Conservation (phyloP, 2,888 invertebrate species). For the Pinctada fucata region DNA sequence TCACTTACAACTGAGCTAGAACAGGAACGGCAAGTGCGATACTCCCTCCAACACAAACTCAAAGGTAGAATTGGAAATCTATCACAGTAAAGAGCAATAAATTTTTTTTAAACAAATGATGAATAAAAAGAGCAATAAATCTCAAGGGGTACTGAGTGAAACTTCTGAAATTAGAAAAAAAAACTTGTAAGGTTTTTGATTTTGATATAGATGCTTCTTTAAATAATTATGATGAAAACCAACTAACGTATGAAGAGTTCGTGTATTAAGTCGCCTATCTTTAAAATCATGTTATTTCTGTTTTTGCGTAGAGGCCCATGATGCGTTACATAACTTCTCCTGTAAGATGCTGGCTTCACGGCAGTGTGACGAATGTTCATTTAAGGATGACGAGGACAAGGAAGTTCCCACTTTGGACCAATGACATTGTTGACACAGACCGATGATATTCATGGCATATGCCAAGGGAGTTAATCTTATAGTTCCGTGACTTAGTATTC, state of each 20-base stretch:
- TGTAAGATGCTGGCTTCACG: slow-evolving; percentile 72
- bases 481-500: too few species aligned
- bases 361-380: slow-evolving; percentile 68
- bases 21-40: slow-evolving; percentile 72
- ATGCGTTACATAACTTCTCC: slow-evolving; percentile 74
- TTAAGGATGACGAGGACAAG: slow-evolving; percentile 52
- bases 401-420: background rate
- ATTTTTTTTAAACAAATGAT: background rate
- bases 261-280: too few species aligned
- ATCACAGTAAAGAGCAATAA: slow-evolving; percentile 1
- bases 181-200: background rate
- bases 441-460: too few species aligned
- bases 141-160: background rate
- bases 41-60: slow-evolving; percentile 72
- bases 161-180: background rate
- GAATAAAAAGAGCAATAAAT: background rate
- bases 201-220: background rate
- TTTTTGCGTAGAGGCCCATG: slow-evolving; percentile 71
- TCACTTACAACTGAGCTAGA: slow-evolving; percentile 73
- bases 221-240: too few species aligned
- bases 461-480: too few species aligned
- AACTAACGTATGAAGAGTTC: too few species aligned
- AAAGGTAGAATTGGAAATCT: slow-evolving; percentile 64
- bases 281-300: too few species aligned
- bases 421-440: background rate